Percentiles rank a stretch among this genome's conserved stretches.
phyloP scores from a whole-genome alignment of 1,140 invertebrate species.

The Meloidogyne chitwoodi region DNA sequence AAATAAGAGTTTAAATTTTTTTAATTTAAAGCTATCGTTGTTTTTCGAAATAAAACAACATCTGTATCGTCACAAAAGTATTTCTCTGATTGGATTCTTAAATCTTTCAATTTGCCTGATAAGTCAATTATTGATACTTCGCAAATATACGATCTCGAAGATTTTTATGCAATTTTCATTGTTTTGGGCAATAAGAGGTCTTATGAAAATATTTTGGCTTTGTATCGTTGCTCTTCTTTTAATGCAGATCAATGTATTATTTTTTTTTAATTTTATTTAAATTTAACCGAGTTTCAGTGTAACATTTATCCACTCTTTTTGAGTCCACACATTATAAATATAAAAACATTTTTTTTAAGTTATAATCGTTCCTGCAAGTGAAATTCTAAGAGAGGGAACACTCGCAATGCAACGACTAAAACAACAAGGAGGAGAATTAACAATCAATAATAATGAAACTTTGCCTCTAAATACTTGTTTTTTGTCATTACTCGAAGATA shows the following conservation, averaged over 20 bases:
- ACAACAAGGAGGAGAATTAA: background rate
- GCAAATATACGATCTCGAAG: background rate
- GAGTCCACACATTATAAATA: too few relatives aligned
- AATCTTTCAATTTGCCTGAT: conserved; percentile 3
- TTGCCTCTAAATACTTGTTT: background rate
- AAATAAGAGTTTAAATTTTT: too few relatives aligned
- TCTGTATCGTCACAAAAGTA: background rate
- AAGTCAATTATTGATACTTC: background rate
- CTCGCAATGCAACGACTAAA: background rate
- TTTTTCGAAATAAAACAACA: background rate
- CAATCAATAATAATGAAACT: background rate
- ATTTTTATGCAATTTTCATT: background rate
- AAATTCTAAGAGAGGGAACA: background rate
- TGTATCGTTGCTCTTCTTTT: background rate
- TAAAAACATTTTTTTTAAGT: background rate
- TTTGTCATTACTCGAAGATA: background rate
- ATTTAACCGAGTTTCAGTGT: too few relatives aligned
- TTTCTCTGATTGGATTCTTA: background rate
- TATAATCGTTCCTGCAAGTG: background rate
- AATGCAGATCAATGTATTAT: background rate
- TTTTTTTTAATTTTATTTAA: background rate
- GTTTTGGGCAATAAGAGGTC: background rate
- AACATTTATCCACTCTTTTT: too few relatives aligned
- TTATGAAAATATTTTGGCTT: background rate
- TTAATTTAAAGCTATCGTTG: conserved; percentile 1